phyloP scores from a whole-genome alignment of 2,797 vertebrate species.

The Melanotaenia boesemani region DNA sequence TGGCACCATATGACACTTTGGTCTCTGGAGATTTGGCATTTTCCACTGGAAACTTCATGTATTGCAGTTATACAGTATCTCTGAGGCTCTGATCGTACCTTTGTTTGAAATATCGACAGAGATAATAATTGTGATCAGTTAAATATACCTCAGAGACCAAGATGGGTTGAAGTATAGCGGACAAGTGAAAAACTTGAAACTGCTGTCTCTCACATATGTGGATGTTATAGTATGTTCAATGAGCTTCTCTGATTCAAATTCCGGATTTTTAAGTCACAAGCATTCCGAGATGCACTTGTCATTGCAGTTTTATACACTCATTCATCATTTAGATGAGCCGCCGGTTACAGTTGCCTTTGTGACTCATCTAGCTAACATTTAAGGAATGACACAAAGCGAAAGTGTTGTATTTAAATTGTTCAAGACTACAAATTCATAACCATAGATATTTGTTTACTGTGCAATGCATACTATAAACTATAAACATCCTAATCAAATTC shows the following conservation, averaged over 20 bases:
- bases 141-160: background rate
- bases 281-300: constrained; percentile 57
- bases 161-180: background rate
- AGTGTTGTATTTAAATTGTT: constrained; percentile 33
- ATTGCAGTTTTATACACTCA: constrained; percentile 42
- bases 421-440: constrained; percentile 1
- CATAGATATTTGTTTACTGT: constrained; percentile 11
- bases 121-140: constrained; percentile 1
- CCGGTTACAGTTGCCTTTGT: constrained; percentile 42
- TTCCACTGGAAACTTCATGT: constrained; percentile 44
- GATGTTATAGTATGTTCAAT: constrained; percentile 11
- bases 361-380: constrained; percentile 65
- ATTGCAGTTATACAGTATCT: background rate
- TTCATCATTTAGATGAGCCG: constrained; percentile 30
- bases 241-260: constrained; percentile 65
- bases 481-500: background rate
- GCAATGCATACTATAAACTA: constrained; percentile 1
- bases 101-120: background rate
- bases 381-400: constrained; percentile 55
- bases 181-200: constrained; percentile 8
- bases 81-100: background rate
- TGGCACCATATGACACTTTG: constrained; percentile 49
- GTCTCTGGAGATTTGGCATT: constrained; percentile 48
- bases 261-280: constrained; percentile 54
- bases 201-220: background rate